phyloP scores from a whole-genome alignment of 2,888 invertebrate species.

The Tetragonisca angustula region DNA sequence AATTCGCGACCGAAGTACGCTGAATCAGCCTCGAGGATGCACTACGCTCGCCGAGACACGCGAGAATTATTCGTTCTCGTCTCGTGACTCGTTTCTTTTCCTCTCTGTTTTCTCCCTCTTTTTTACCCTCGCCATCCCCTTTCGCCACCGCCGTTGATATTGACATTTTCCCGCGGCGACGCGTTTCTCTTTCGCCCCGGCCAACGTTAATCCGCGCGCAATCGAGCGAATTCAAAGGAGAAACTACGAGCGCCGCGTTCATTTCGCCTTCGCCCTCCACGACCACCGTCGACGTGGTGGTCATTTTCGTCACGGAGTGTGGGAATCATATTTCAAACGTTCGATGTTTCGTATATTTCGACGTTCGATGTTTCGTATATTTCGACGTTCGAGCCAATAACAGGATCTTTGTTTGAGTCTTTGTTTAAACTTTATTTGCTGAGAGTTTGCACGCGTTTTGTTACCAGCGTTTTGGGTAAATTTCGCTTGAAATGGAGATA shows the following conservation, averaged over 20 bases:
- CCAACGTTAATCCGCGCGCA: constrained; percentile 55
- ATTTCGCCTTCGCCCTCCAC: not conserved
- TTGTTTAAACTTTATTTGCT: too few species aligned
- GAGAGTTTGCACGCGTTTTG: too few species aligned
- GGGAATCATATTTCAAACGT: too few species aligned
- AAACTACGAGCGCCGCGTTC: constrained; percentile 1
- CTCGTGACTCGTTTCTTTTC: not conserved
- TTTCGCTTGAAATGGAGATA: too few species aligned
- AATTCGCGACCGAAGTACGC: not conserved
- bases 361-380: too few species aligned
- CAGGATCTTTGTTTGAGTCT: too few species aligned
- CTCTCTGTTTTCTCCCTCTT: not conserved
- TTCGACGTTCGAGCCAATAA: too few species aligned
- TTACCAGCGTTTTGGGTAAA: too few species aligned
- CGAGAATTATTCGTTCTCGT: constrained; percentile 36
- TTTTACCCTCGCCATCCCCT: not conserved
- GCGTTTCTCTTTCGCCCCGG: constrained; percentile 36
- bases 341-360: too few species aligned
- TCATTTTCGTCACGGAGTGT: not conserved
- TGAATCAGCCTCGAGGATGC: constrained; percentile 47
- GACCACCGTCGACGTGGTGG: not conserved
- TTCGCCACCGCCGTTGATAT: constrained; percentile 27
- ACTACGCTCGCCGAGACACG: constrained; percentile 28
- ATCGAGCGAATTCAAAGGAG: constrained; percentile 44
- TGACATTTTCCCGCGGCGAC: constrained; percentile 44